These are phyloP conservation scores for Seira musarum DNA, from an alignment of 2,888 invertebrate genomes.

Conservation along the genomic window DNA sequence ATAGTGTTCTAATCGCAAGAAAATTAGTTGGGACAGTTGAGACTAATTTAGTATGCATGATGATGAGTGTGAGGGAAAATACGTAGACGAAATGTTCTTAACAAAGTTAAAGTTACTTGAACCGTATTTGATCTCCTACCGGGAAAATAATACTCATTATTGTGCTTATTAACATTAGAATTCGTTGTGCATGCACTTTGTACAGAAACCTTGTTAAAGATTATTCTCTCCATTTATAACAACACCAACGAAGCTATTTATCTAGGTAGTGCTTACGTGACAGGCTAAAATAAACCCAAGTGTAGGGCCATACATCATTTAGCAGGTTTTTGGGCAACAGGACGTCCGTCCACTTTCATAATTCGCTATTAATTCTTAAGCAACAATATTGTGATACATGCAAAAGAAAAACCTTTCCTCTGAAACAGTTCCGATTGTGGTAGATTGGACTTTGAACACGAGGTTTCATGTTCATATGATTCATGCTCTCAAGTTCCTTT, in stretches of 20 bases:
- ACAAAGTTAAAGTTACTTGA: background rate
- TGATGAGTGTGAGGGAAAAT: background rate
- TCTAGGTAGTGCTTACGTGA: conserved; percentile 41
- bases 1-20: background rate
- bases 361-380: conserved; percentile 33
- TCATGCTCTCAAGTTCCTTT: background rate
- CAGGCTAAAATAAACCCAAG: conserved; percentile 49
- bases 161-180: too few species aligned
- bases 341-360: conserved; percentile 43
- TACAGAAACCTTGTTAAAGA: too few species aligned
- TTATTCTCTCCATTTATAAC: too few species aligned
- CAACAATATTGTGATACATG: conserved; percentile 6
- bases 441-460: background rate
- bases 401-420: background rate
- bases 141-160: background rate
- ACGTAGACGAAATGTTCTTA: background rate
- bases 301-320: conserved; percentile 44
- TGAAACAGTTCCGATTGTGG: background rate
- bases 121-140: background rate
- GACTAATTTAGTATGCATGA: background rate
- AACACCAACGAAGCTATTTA: background rate
- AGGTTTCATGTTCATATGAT: background rate
- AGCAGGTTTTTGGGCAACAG: conserved; percentile 41
- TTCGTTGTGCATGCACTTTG: too few species aligned
- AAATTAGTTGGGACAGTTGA: background rate